Evolutionary conservation across 64 coral and sea anemone species (phyloP), one percentile per base, ranked within the genome.

Genomic region (Porites lutea): DNA sequence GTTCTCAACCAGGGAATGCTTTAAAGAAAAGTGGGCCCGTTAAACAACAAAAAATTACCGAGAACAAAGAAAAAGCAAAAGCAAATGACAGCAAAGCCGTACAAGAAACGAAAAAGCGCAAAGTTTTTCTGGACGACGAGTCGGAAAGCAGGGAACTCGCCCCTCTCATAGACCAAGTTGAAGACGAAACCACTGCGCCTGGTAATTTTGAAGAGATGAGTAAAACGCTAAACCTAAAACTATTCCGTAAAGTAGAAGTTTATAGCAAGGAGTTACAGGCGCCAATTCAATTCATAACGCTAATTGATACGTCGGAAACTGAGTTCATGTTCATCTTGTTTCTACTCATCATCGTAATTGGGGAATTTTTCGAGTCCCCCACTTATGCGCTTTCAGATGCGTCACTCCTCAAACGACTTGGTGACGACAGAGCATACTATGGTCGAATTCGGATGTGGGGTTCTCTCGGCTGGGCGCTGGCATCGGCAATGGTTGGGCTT

Each of bases 301-400:
- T 89, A 60, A 53, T 96, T 21, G 94, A 96, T 52, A 71, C 59
- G 15, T 7, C 65, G 14, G 97, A 99, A 92, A 87, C 89, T 49
- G 19, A 89, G 22, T 93, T 74, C 44, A 68, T 99, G 77, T 99
- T 96, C 77, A 21, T 96, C 55, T 79, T 99, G 58, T 94, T 99
- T 71, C 73, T 82, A 7, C 57, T 99, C 47, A 49, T 99, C 8
- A 84, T 99, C 13, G 82, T 99, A 23, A 75, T 96, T 10, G 97
- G 91, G 3, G 94, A 99, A 66, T 96, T 99, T 66, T 48, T 99
- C 0, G 97, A 99, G 20, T 99, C 97, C 20, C 92, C 97, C 61
- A 94, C 94, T 3, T 96, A 79, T 62, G 87, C 97, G 16, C 89
- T 99, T 4, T 96, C 97, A 2, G 97, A 99, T 37, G 82, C 97